Evolutionary conservation across 2,888 invertebrate genomes (phyloP), one percentile per base, ranked within the genome.

Genomic region (Hoplodrina blanda): DNA sequence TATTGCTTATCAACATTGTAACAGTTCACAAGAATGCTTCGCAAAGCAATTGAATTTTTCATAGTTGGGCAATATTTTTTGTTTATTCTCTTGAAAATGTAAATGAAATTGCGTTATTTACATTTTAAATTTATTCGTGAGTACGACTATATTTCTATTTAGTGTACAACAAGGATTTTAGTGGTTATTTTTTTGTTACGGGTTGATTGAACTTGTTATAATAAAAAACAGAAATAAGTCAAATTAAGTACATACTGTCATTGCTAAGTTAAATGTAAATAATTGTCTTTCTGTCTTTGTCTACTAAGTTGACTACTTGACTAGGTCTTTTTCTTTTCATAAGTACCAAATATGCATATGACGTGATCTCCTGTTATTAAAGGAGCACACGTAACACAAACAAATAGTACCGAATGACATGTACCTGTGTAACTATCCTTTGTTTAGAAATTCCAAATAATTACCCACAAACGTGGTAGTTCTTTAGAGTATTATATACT

Each of bases 1-100:
- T 69, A 69, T 68, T 19, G 68, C 68, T 84, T 82, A 78, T 84
- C 78, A 69, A 49, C 49, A 11, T 20, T 64, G 62, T 64, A 59
- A 71, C 55, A 74, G 65, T 33, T 54, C 20, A 8, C 41, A 64
- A 68, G 37, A 69, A 69, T 73, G 67, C 61, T 64, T 33, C 13
- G 55, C 50, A 15, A 44, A 67, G 63, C 65, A 73, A 70, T 64
- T 73, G 53, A 30, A 64, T 10, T 65, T 57, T 69, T 64, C 41
- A 63, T 54, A 59, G 55, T 54, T 33, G 57, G 41, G 65, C 49
- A 56, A 53, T 10, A 33, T 59, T 50, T 78, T 61, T 68, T 44
- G n/a, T n/a, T 33, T 4, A 37, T 81, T 77, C 79, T 19, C 55
- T 65, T 61, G 30, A 20, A 65, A 65, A 74, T 61, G 62, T 46